A percentile compares a stretch with the other conserved stretches of the same genome.
These are phyloP conservation scores for Drosophila simulans DNA, from an alignment of 1,140 invertebrate species.

Conservation along the genomic window DNA sequence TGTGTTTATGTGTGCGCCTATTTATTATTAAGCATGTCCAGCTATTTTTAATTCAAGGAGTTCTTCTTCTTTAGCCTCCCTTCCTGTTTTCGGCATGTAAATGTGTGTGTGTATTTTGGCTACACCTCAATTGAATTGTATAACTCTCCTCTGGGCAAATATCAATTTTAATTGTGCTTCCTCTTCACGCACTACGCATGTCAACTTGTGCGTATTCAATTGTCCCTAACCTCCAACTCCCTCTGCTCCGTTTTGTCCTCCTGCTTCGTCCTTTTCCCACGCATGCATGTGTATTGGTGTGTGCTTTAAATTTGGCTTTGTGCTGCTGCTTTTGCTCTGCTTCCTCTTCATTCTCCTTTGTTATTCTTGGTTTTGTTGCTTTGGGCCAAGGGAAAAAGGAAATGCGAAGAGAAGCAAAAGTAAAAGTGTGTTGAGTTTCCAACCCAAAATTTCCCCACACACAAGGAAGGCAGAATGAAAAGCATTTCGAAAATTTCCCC, in stretches of 20 bases:
- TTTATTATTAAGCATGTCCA: constrained; percentile 37
- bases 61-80: not conserved
- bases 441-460: constrained; percentile 59
- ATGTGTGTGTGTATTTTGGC: constrained; percentile 17
- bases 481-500: constrained; percentile 75
- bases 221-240: constrained; percentile 46
- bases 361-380: constrained; percentile 71
- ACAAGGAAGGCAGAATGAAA: constrained; percentile 38
- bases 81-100: not conserved
- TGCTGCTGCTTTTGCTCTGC: constrained; percentile 21
- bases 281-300: constrained; percentile 14
- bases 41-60: constrained; percentile 44
- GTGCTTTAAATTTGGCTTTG: constrained; percentile 50
- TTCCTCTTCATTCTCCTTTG: constrained; percentile 64
- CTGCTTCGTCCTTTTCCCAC: constrained; percentile 3
- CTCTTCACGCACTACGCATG: constrained; percentile 80
- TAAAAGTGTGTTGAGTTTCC: constrained; percentile 80
- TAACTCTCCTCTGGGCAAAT: constrained; percentile 60
- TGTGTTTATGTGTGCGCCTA: constrained; percentile 10
- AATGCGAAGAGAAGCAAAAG: constrained; percentile 58
- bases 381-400: constrained; percentile 38
- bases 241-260: not conserved
- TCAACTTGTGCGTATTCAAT: constrained; percentile 77
- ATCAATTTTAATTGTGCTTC: constrained; percentile 81
- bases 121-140: constrained; percentile 60